Evolutionary conservation across 2,888 invertebrate genomes (phyloP), one percentile per base, ranked within the genome.

Genomic region (Troilus luridus): DNA sequence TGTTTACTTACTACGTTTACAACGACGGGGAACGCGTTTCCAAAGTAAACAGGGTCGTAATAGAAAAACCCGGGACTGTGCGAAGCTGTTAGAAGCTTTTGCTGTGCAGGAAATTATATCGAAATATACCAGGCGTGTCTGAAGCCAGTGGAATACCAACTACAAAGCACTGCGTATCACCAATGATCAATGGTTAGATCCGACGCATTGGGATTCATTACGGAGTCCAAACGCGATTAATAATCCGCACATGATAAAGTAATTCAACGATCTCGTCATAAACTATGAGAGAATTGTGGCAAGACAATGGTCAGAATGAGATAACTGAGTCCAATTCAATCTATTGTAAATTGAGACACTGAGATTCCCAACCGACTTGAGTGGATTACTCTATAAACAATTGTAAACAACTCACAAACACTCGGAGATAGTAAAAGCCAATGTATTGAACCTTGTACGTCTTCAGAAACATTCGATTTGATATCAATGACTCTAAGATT

Each of bases 221-320:
- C 72, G 27, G 27, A 77, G 41, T 24, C 7, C 72, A 19, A 8
- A 14, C 0, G 17, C 5, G 27, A 77, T 77, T 77, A 77, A 72
- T 72, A 72, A 72, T 72, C 27, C 72, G 72, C 27, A 41, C 27
- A 77, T 77, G 72, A 77, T 77, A 77, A 77, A 77, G 41, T 77
- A 77, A 77, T 41, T 77, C 72, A 77, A 27, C 8, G 72, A 24
- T 77, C 27, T 41, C 27, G 17, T 8, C 0, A 77, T 77, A 77
- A 9, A 77, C 14, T 17, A 77, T 77, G 72, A 77, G 67, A 14
- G 67, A 27, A 67, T 12, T 27, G 12, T 24, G 24, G 19, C 12
- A 77, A 41, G 41, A 6, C 67, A 6, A 67, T 67, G 24, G 24
- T n/a, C 24, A 24, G 67, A 12, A 41, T 41, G 17, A 11, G 24